Evolutionary conservation across 2,888 invertebrate genomes (phyloP), one percentile per base, ranked within the genome.

Genomic region (Epinotia brunnichana): DNA sequence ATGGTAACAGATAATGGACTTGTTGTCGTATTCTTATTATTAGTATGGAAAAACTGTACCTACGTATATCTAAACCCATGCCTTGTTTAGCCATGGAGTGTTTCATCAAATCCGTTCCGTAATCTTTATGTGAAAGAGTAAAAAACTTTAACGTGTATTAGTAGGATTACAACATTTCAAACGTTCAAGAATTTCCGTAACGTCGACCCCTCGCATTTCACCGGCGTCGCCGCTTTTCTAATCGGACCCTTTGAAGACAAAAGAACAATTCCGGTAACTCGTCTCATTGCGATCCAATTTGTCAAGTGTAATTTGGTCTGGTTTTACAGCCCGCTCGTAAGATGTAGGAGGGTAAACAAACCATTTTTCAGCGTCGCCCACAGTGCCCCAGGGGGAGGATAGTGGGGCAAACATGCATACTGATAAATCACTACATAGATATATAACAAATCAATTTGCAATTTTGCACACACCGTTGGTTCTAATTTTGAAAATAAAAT

Each of bases 351-450:
- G 74, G 76, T 73, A 78, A 81, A 79, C 80, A 81, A 80, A 76
- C 76, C 66, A 85, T 84, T 83, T 82, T 79, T 86, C 82, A 82
- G 76, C 76, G 83, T 83, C 82, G 80, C 75, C 75, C 77, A 74
- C 77, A 75, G 80, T 77, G 76, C 75, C 74, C 74, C 54, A 54
- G 72, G 78, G 78, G 79, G 77, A 78, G 79, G 76, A 77, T 72
- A 77, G 70, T 73, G 73, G 70, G 76, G 80, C 78, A 80, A 80
- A 82, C 78, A 80, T 77, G 74, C 77, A 35, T 81, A 81, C 81
- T 80, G 79, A 83, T 82, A 81, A 80, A 82, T 81, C 76, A 77
- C 74, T 77, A 72, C 75, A 74, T 77, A 72, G 75, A 74, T 78
- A 75, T 77, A 74, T 76, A 74, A 76, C 76, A 74, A 74, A 76